Percentiles rank a stretch among this genome's conserved stretches.
Conservation (phyloP, 2,888 invertebrate species). For the Sinopyrophorus schimmeli region DNA sequence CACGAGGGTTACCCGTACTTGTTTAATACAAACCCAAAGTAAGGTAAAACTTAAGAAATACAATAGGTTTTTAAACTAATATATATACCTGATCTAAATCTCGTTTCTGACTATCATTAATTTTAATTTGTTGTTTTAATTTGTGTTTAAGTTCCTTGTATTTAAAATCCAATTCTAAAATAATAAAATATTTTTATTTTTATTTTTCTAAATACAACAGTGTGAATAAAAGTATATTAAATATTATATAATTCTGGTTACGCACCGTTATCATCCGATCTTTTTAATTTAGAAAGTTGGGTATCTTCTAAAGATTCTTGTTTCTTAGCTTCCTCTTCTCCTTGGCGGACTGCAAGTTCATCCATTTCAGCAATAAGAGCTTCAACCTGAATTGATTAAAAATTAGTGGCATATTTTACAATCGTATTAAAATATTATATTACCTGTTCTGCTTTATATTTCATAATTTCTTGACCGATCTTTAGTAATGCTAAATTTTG, state of each 20-base stretch:
- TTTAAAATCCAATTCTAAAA: conserved; percentile 53
- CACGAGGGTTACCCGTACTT: too few species aligned
- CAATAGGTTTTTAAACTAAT: too few species aligned
- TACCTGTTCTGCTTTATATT: conserved; percentile 72
- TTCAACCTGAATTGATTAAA: conserved; percentile 53
- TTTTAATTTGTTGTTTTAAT: conserved; percentile 52
- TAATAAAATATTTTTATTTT: conserved; percentile 6
- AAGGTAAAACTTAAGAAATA: too few species aligned
- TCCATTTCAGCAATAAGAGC: conserved; percentile 59
- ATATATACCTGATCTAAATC: conserved; percentile 56
- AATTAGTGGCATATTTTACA: conserved; percentile 1
- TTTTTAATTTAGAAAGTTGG: conserved; percentile 47
- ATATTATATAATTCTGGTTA: neutral
- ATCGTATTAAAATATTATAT: conserved; percentile 9
- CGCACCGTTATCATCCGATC: conserved; percentile 56
- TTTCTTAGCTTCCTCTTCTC: conserved; percentile 53
- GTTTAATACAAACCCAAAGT: too few species aligned
- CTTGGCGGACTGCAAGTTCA: conserved; percentile 56
- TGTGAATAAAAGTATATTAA: neutral
- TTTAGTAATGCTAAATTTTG: conserved; percentile 63
- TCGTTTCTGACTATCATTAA: conserved; percentile 47
- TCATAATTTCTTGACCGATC: conserved; percentile 68
- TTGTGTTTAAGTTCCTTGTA: conserved; percentile 53
- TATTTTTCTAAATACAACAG: neutral
- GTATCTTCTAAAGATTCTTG: conserved; percentile 49